Conservation (phyloP, 1,140 invertebrate species). For the Diorhabda elongata region DNA sequence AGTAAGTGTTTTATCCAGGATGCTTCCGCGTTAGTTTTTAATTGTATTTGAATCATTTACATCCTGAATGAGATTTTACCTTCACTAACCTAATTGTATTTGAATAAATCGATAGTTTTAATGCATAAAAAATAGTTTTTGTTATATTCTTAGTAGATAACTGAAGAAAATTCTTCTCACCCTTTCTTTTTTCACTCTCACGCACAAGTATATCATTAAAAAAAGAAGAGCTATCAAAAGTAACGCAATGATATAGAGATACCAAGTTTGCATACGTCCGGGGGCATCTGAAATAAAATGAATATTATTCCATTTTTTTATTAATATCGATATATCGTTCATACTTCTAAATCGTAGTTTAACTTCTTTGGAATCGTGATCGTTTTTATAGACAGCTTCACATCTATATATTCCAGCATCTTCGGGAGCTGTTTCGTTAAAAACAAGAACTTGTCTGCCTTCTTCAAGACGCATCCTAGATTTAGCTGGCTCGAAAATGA, state of each 20-base stretch:
- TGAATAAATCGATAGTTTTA: no score
- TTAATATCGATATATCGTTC: conserved; percentile 13
- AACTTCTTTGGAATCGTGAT: conserved; percentile 36
- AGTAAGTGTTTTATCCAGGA: no score
- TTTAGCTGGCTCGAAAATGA: conserved; percentile 28
- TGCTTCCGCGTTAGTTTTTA: no score
- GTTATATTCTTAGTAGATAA: no score
- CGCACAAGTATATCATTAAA: conserved; percentile 51
- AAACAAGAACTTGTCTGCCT: conserved; percentile 39
- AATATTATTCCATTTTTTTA: not conserved
- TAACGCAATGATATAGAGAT: not conserved
- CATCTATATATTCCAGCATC: conserved; percentile 49
- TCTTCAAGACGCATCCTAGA: conserved; percentile 49
- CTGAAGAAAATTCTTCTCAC: conserved; percentile 37
- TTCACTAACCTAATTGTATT: no score
- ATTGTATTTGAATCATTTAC: no score
- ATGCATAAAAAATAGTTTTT: no score
- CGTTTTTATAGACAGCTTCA: conserved; percentile 44
- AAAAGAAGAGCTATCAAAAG: not conserved
- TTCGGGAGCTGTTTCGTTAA: conserved; percentile 40
- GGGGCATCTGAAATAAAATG: not conserved
- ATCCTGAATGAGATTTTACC: no score
- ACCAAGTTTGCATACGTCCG: not conserved
- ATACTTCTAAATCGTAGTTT: conserved; percentile 45
- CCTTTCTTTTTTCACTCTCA: conserved; percentile 58